Evolutionary conservation across 30 jellyfish, hydroid and myxozoan species (phyloP), one percentile per base, ranked within the genome.

Genomic region (Turritopsis dohrnii): DNA sequence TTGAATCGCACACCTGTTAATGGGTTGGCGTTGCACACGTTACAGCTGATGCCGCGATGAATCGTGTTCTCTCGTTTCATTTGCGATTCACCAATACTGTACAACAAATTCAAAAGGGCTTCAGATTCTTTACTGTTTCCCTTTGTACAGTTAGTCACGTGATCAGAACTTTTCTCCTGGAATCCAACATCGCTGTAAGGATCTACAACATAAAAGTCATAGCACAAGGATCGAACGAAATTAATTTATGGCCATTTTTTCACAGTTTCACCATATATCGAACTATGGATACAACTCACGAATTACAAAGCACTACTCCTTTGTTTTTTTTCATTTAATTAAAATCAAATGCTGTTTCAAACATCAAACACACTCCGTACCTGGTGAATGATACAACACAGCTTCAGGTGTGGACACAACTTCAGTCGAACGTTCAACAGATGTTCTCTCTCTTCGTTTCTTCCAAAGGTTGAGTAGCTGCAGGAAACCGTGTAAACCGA

Each of bases 11-110:
- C 81, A 25, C 99, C 99, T 25, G 96, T 85, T 86, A 94, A 54
- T 69, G 99, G 99, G 53, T 94, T 94, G 20, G 96, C 89, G 75
- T 80, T 86, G 79, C 99, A 94, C 1, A 88, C 84, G 76, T 94
- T 94, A 81, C 99, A 94, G 84, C 99, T 94, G 86, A 94, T 87
- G 1, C 99, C 99, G 27, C 96, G 88, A 75, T 94, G 99, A 21
- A 89, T 76, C 28, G 86, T 83, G 52, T 89, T 52, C 52, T 85
- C 96, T 1, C 86, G 81, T 65, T 80, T 85, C 27, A 96, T 75
- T 81, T 94, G 99, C 66, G 88, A 84, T 66, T 88, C 97, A 29
- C 99, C 99, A 75, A 94, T 89, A 75, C 83, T 85, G 84, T 84
- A 94, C 41, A 94, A 82, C 1, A 94, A 79, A 52, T 82, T 84